These are phyloP conservation scores for Apodemia zela DNA, from an alignment of 2,888 invertebrate genomes.

Conservation along the genomic window DNA sequence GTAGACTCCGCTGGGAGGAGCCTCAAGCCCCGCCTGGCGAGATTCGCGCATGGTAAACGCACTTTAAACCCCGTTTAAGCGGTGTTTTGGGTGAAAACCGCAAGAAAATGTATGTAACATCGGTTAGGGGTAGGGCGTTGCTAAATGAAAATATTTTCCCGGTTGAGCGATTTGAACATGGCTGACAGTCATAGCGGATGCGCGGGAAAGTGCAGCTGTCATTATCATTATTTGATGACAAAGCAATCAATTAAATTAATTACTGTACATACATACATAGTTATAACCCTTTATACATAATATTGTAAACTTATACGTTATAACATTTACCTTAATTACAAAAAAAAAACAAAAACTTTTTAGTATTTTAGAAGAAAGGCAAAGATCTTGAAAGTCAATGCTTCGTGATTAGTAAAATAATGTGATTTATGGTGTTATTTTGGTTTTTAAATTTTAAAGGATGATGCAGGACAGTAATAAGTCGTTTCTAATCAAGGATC, in stretches of 20 bases:
- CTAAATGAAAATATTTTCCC: constrained; percentile 75
- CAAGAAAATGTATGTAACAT: constrained; percentile 75
- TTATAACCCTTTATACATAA: constrained; percentile 19
- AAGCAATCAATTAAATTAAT: constrained; percentile 8
- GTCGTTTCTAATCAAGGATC: constrained; percentile 91
- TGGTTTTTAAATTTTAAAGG: constrained; percentile 19
- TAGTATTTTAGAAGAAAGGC: background rate
- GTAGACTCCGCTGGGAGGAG: constrained; percentile 48
- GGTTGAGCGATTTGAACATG: constrained; percentile 69
- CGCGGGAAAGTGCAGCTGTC: constrained; percentile 65
- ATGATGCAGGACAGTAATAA: constrained; percentile 84
- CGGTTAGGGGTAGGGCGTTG: constrained; percentile 73
- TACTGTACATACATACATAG: background rate
- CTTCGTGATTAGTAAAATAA: background rate
- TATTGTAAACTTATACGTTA: background rate
- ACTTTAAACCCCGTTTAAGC: constrained; percentile 77
- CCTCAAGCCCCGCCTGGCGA: constrained; percentile 48
- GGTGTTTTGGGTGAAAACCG: constrained; percentile 77
- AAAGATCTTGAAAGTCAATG: background rate
- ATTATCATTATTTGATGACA: constrained; percentile 31
- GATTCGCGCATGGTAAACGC: constrained; percentile 74
- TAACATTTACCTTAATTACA: background rate
- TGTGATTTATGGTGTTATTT: background rate
- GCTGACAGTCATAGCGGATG: constrained; percentile 62
- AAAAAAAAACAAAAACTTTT: constrained; percentile 3